These are phyloP conservation scores for Cheilosia urbana DNA, from an alignment of 2,888 invertebrate genomes.

Conservation along the genomic window DNA sequence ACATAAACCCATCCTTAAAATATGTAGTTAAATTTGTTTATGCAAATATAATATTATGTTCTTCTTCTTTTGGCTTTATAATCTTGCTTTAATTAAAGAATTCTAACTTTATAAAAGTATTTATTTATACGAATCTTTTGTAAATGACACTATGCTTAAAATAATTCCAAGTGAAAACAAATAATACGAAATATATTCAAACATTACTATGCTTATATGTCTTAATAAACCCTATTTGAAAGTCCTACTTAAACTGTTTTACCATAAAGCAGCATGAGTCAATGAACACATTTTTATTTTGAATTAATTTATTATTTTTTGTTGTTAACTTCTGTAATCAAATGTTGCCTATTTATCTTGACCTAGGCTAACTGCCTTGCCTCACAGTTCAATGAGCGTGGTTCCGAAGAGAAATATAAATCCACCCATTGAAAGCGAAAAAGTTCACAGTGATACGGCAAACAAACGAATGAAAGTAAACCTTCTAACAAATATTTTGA, in stretches of 20 bases:
- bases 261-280: conserved; percentile 31
- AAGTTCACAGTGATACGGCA: conserved; percentile 75
- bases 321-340: conserved; percentile 49
- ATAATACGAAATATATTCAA: conserved; percentile 24
- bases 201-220: background rate
- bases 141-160: background rate
- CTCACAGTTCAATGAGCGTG: conserved; percentile 61
- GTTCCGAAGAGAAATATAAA: conserved; percentile 59
- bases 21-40: too few species aligned
- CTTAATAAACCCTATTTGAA: conserved; percentile 26
- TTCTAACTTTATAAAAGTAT: too few species aligned
- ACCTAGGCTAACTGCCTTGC: conserved; percentile 68
- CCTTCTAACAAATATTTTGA: conserved; percentile 77
- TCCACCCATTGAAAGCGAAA: conserved; percentile 71
- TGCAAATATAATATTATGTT: too few species aligned
- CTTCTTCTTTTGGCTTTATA: too few species aligned
- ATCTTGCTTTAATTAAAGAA: too few species aligned
- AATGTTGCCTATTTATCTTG: conserved; percentile 71
- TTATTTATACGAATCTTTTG: too few species aligned
- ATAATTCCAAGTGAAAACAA: background rate
- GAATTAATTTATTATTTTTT: background rate
- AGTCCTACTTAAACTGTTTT: conserved; percentile 48
- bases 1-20: background rate
- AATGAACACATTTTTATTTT: conserved; percentile 6
- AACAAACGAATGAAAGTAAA: conserved; percentile 75